Evolutionary conservation across 2,113 vertebrate species (phyloP).

Genomic region (Colaptes auratus): DNA sequence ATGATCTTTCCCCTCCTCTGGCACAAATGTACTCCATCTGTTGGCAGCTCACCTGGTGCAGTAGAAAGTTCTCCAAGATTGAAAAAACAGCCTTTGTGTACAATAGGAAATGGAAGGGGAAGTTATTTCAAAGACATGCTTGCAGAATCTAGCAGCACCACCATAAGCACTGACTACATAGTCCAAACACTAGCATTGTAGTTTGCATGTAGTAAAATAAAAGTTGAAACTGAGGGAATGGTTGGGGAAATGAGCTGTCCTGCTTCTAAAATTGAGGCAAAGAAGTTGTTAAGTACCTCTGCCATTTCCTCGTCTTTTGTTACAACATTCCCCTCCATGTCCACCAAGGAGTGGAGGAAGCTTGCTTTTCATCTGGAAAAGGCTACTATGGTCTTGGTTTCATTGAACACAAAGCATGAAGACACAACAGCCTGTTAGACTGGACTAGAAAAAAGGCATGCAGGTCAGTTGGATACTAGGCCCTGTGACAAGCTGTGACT

Average conservation of each 20-base stretch:
- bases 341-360: no score
- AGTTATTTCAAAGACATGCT: background rate
- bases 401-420: background rate
- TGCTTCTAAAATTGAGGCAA: no score
- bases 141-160: background rate
- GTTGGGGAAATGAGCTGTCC: background rate
- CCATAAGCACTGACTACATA: accelerated
- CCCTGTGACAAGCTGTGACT: background rate
- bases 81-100: no score
- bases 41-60: no score
- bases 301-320: no score
- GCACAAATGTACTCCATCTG: no score
- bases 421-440: background rate
- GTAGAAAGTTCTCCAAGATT: no score
- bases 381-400: background rate
- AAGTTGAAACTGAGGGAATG: background rate
- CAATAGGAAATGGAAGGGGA: accelerated
- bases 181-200: background rate
- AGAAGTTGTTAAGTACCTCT: no score
- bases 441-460: background rate
- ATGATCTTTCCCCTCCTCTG: no score
- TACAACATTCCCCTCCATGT: no score
- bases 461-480: background rate
- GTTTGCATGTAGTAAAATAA: background rate
- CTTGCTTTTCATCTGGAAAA: background rate